These are phyloP conservation scores for Puntigrus tetrazona DNA, from an alignment of 2,113 vertebrate genomes.

Conservation along the genomic window DNA sequence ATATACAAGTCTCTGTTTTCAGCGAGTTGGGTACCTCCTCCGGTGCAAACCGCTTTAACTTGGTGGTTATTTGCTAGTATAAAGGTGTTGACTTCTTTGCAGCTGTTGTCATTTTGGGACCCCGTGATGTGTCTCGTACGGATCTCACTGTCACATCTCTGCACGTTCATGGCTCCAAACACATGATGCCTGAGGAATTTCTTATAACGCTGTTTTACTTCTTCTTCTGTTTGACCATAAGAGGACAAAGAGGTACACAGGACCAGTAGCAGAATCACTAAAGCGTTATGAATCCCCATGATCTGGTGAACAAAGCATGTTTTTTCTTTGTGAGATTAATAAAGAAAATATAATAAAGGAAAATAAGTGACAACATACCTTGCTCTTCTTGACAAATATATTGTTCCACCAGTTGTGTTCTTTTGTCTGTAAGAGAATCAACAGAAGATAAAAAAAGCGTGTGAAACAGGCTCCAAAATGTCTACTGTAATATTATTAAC, in stretches of 20 bases:
- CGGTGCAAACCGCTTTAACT: conserved; percentile 27
- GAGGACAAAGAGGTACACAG: neutral
- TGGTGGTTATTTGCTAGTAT: conserved; percentile 2
- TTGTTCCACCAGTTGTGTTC: neutral
- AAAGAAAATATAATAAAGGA: neutral
- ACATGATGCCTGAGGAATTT: conserved; percentile 38
- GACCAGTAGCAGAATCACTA: conserved; percentile 22
- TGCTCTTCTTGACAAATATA: neutral
- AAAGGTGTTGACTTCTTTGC: conserved; percentile 46
- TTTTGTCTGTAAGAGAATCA: neutral
- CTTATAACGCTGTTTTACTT: neutral
- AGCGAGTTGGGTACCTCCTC: neutral
- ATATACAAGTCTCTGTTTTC: neutral
- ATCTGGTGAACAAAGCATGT: neutral
- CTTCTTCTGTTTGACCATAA: neutral
- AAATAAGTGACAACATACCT: neutral
- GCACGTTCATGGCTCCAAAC: neutral
- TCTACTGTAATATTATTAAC: neutral
- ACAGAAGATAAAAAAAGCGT: neutral
- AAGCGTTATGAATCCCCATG: conserved; percentile 4
- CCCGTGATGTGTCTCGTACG: neutral
- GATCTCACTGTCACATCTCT: conserved; percentile 25
- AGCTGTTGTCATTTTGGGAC: neutral
- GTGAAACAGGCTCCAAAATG: neutral
- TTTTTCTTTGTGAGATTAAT: neutral